Conservation (phyloP, 2,888 invertebrate species). For the Strigamia crassipes region DNA sequence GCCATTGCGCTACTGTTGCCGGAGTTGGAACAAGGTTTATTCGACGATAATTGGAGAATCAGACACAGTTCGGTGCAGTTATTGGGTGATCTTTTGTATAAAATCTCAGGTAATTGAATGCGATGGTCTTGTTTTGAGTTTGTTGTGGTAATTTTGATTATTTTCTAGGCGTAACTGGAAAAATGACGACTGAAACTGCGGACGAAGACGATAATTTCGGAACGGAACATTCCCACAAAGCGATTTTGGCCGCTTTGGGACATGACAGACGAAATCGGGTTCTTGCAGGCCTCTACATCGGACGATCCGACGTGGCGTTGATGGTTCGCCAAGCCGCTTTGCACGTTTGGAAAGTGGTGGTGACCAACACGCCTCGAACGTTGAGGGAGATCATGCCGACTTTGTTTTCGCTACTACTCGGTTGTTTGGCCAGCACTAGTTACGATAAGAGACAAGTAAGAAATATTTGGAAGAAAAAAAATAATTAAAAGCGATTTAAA, state of each 20-base stretch:
- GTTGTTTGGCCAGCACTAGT: conserved; percentile 93
- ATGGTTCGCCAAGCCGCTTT: conserved; percentile 97
- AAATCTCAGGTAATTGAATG: conserved; percentile 77
- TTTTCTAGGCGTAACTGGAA: conserved; percentile 78
- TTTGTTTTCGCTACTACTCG: conserved; percentile 85
- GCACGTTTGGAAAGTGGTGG: conserved; percentile 99
- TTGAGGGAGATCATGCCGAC: conserved; percentile 94
- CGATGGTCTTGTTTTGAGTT: neutral
- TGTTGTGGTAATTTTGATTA: conserved; percentile 24
- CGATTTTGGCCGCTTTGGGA: conserved; percentile 87
- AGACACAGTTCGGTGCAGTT: conserved; percentile 89
- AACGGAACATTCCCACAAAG: conserved; percentile 88
- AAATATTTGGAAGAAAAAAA: neutral
- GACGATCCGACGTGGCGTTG: conserved; percentile 92
- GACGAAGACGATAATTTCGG: conserved; percentile 99
- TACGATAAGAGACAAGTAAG: conserved; percentile 87
- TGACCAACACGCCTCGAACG: conserved; percentile 96
- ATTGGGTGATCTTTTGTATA: conserved; percentile 91
- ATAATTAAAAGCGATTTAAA: neutral
- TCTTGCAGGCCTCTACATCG: conserved; percentile 94
- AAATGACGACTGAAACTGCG: conserved; percentile 98
- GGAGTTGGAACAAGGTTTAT: conserved; percentile 89
- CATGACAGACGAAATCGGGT: conserved; percentile 89
- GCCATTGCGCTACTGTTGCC: conserved; percentile 91
- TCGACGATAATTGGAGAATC: conserved; percentile 99